Percentiles rank a stretch among this genome's conserved stretches.
These are phyloP conservation scores for Oostethus manadensis DNA, from an alignment of 2,113 vertebrate genomes.

Conservation along the genomic window DNA sequence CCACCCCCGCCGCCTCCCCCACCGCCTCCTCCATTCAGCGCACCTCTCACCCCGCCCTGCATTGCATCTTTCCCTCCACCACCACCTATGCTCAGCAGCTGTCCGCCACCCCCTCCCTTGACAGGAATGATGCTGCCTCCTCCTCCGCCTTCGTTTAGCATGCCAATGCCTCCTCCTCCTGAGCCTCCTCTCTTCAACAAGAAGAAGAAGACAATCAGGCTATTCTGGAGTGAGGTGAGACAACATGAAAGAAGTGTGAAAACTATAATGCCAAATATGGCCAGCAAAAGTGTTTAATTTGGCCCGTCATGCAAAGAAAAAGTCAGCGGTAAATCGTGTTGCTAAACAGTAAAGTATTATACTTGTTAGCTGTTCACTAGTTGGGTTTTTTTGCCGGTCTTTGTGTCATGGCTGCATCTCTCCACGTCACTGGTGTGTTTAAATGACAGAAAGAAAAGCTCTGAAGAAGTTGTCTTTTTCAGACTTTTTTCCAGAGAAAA, in stretches of 20 bases:
- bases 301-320: background rate
- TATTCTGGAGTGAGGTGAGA: slow-evolving; percentile 96
- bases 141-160: slow-evolving; percentile 58
- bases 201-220: slow-evolving; percentile 95
- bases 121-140: slow-evolving; percentile 78
- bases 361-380: too few species aligned
- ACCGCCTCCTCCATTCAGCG: slow-evolving; percentile 76
- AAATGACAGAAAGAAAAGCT: too few species aligned
- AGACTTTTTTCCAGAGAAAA: too few species aligned
- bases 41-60: slow-evolving; percentile 52
- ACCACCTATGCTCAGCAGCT: slow-evolving; percentile 67
- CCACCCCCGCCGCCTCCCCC: slow-evolving; percentile 83
- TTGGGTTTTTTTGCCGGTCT: too few species aligned
- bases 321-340: background rate
- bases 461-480: too few species aligned
- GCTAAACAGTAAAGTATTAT: too few species aligned
- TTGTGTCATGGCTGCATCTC: too few species aligned
- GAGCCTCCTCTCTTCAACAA: slow-evolving; percentile 84
- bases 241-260: too few species aligned
- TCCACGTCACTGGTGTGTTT: too few species aligned
- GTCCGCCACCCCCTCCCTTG: slow-evolving; percentile 73
- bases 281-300: background rate
- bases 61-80: slow-evolving; percentile 68
- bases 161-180: slow-evolving; percentile 67
- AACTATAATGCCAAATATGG: too few species aligned